Evolutionary conservation across 1,140 invertebrate genomes (phyloP).

Genomic region (Atta colombica): DNA sequence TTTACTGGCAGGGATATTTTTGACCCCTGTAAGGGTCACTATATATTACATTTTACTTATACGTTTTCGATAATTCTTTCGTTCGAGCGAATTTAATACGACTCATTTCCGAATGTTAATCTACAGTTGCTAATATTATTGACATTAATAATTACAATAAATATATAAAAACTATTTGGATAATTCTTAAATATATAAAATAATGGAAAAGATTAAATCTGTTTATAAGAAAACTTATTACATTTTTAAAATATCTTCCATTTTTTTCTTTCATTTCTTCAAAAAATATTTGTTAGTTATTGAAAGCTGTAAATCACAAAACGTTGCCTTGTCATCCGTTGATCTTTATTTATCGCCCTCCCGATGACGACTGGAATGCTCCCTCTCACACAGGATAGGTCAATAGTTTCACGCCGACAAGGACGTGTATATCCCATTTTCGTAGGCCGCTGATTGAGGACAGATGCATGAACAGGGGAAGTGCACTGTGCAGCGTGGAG

Average conservation of each 20-base stretch:
- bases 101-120: background rate
- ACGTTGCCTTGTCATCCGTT: background rate
- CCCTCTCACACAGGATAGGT: conserved; percentile 34
- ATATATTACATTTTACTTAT: background rate
- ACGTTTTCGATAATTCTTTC: background rate
- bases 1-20: conserved; percentile 68
- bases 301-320: conserved; percentile 37
- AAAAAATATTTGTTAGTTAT: conserved; percentile 55
- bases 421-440: conserved; percentile 83
- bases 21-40: conserved; percentile 46
- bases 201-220: background rate
- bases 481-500: conserved; percentile 80
- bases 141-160: background rate
- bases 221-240: background rate
- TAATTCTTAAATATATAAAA: background rate
- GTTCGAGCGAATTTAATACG: background rate
- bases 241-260: conserved; percentile 19
- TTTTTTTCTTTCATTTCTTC: background rate
- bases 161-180: background rate
- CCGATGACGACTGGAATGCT: conserved; percentile 15
- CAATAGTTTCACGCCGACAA: conserved; percentile 81
- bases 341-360: conserved; percentile 25
- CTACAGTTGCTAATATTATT: background rate
- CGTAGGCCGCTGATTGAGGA: conserved; percentile 85
- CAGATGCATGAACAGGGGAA: conserved; percentile 85